Base-by-base conservation (phyloP, 2,888 invertebrate species). In the Neoscelio sp. region DNA sequence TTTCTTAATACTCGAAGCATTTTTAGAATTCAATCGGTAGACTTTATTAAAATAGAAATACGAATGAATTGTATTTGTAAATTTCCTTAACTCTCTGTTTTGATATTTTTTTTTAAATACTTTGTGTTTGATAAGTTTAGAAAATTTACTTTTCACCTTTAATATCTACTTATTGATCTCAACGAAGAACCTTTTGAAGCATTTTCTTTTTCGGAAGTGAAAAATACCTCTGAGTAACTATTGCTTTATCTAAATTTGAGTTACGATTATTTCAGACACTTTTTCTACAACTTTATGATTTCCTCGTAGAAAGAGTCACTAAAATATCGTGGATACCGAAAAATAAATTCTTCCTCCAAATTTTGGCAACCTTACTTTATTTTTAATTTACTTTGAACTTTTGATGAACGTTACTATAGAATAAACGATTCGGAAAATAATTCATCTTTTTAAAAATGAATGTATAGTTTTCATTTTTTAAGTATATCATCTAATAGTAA, bases 401-500 rank as follows among this genome's bases (percentile, higher is more conserved):
- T 23, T 23, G 23, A 23, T 23, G 6, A 23, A 23, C 23, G 23
- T 46, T 18, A 46, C 26, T 2, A 26, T 67, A 18, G 8, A 18
- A 33, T 35, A 60, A 62, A 44, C 17, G n/a, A 52, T 8, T 70
- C 40, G 13, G 30, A 64, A 65, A 74, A 64, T 56, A 65, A 56
- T 5, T 23, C 4, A 50, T 60, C 23, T 58, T 40, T 20, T 26
- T 23, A 52, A n/a, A 58, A 73, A 54, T 38, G 12, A 73, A 64
- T 12, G 3, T 28, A 12, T 3, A 33, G n/a, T 17, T 20, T 5
- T 12, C 13, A 60, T 44, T 46, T 68, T 46, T 30, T 58, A 65
- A 23, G 38, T 12, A 62, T 76, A 76, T 62, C 62, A 54, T 76
- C 68, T 62, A 76, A 54, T 46, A 62, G 52, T 60, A 75, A 75